A percentile compares a stretch with the other conserved stretches of the same genome.
These are phyloP conservation scores for Nemoura dubitans DNA, from an alignment of 2,888 invertebrate species.

Conservation along the genomic window DNA sequence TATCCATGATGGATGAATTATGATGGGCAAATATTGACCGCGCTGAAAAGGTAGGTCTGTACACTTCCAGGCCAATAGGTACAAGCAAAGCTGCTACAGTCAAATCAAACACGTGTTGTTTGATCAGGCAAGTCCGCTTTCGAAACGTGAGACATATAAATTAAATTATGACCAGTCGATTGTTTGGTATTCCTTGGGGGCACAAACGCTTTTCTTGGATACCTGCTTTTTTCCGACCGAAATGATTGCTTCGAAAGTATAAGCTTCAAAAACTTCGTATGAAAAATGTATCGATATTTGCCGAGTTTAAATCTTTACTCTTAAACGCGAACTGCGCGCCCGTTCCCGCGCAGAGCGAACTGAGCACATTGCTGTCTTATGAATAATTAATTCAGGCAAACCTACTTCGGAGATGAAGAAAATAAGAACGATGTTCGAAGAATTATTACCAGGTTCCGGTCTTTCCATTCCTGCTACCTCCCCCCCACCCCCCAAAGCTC, in stretches of 20 bases:
- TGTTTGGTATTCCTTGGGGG: background rate
- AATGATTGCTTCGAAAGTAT: background rate
- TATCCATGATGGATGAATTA: background rate
- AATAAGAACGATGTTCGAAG: background rate
- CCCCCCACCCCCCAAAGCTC: no score
- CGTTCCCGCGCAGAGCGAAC: background rate
- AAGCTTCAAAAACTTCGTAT: background rate
- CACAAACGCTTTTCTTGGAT: background rate
- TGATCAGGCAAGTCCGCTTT: background rate
- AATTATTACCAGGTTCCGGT: background rate
- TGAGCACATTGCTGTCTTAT: background rate
- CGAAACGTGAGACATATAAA: background rate
- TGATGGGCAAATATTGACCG: slow-evolving; percentile 7
- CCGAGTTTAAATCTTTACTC: background rate
- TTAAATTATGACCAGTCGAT: background rate
- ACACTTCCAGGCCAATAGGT: background rate
- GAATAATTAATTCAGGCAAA: background rate
- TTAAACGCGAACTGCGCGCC: background rate
- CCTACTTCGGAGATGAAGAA: slow-evolving; percentile 7
- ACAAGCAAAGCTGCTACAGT: background rate
- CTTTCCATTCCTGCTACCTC: no score
- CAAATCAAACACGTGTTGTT: background rate
- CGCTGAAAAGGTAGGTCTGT: background rate
- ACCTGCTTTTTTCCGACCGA: background rate
- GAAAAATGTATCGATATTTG: background rate